These are phyloP conservation scores for Ophion costatus DNA, from an alignment of 2,888 invertebrate species.

Conservation along the genomic window DNA sequence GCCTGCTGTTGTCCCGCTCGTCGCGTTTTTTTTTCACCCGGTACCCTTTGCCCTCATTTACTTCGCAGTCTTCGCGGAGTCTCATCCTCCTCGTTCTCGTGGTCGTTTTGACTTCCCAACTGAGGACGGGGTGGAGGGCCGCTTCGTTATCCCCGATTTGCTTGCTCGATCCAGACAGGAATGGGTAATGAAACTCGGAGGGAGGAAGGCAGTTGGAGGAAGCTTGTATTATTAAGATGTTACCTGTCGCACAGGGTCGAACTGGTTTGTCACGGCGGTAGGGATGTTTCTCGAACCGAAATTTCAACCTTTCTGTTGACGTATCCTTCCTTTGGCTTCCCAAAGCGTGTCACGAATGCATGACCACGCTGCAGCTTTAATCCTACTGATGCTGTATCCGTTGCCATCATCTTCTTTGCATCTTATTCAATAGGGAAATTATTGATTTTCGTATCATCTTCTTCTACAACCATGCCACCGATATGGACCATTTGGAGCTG, in stretches of 20 bases:
- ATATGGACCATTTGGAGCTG: no score
- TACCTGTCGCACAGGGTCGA: conserved; percentile 68
- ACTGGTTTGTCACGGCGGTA: conserved; percentile 58
- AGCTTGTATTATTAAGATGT: conserved; percentile 81
- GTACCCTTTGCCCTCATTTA: conserved; percentile 11
- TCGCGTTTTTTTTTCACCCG: conserved; percentile 47
- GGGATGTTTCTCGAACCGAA: conserved; percentile 65
- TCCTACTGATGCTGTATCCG: not conserved
- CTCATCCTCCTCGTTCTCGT: conserved; percentile 37
- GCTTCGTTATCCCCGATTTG: conserved; percentile 81
- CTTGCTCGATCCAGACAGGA: conserved; percentile 75
- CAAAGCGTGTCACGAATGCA: not conserved
- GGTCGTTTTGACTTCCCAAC: conserved; percentile 70
- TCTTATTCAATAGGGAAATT: no score
- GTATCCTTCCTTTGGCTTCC: conserved; percentile 1
- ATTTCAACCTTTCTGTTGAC: conserved; percentile 24
- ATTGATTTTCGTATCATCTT: no score
- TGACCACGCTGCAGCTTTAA: not conserved
- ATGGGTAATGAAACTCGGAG: conserved; percentile 80
- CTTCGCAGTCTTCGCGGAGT: conserved; percentile 28
- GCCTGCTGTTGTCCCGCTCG: conserved; percentile 37
- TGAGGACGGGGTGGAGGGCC: conserved; percentile 11
- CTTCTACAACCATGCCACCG: no score
- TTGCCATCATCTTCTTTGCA: not conserved
- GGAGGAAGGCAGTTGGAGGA: conserved; percentile 70